phyloP scores from a whole-genome alignment of 2,888 invertebrate genomes.

The Agrilus mali region DNA sequence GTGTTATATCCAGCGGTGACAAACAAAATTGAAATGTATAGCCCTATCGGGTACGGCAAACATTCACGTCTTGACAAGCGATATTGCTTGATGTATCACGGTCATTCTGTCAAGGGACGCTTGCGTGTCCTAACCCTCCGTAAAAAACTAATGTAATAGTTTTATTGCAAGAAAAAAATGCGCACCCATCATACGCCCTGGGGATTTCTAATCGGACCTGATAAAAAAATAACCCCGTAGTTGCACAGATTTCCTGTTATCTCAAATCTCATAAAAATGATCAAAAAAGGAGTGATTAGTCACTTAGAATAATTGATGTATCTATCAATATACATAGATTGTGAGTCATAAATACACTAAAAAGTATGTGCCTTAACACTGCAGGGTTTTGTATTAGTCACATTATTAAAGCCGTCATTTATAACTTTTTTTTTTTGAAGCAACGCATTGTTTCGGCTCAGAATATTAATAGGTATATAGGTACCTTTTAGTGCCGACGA shows the following conservation, averaged over 20 bases:
- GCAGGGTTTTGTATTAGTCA: too few species aligned
- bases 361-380: too few species aligned
- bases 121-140: conserved; percentile 23
- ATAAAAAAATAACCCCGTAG: conserved; percentile 12
- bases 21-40: conserved; percentile 36
- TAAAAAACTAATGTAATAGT: conserved; percentile 36
- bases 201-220: conserved; percentile 4
- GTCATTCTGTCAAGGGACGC: conserved; percentile 33
- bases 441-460: too few species aligned
- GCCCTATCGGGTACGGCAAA: conserved; percentile 28
- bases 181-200: conserved; percentile 2
- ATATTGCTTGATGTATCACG: conserved; percentile 38
- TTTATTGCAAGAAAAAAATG: conserved; percentile 27
- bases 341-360: too few species aligned
- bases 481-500: too few species aligned
- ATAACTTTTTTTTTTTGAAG: too few species aligned
- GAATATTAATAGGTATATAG: too few species aligned
- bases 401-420: too few species aligned
- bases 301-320: too few species aligned
- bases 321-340: too few species aligned
- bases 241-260: neutral
- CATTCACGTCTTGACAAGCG: conserved; percentile 33
- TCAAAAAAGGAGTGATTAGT: too few species aligned
- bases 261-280: too few species aligned
- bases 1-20: conserved; percentile 23